These are phyloP conservation scores for Papilio machaon DNA, from an alignment of 1,140 invertebrate genomes.

Conservation along the genomic window DNA sequence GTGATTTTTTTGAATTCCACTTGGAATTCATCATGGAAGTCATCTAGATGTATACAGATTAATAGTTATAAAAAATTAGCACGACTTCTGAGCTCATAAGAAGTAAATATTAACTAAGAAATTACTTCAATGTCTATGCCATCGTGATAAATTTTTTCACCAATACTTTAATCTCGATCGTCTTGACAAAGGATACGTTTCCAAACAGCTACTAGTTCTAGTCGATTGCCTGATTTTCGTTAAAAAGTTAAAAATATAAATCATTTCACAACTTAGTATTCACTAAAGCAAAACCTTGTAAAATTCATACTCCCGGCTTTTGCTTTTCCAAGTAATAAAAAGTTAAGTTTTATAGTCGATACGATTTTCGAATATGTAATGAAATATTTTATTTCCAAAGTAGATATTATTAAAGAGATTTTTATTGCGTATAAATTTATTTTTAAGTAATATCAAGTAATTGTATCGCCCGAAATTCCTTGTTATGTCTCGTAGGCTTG, in stretches of 20 bases:
- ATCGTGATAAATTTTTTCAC: no score
- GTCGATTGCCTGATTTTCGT: background rate
- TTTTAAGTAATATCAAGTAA: background rate
- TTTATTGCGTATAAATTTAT: background rate
- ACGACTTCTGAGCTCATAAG: no score
- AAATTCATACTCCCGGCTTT: conserved; percentile 7
- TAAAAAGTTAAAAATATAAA: conserved; percentile 19
- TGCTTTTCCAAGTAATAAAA: conserved; percentile 25
- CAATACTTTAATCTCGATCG: no score
- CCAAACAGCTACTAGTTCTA: no score
- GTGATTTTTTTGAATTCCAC: no score
- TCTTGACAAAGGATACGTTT: background rate
- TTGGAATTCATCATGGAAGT: no score
- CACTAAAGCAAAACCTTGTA: conserved; percentile 25
- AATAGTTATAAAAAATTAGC: no score
- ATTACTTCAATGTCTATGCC: no score
- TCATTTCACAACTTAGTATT: conserved; percentile 18
- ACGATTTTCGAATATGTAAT: conserved; percentile 25
- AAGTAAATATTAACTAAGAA: no score
- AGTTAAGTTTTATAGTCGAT: conserved; percentile 22
- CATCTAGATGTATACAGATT: no score
- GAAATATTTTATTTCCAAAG: background rate
- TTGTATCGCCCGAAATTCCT: background rate
- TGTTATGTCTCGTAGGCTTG: background rate
- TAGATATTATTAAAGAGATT: background rate